phyloP scores from a whole-genome alignment of 2,888 invertebrate species.

The Macaria notata region DNA sequence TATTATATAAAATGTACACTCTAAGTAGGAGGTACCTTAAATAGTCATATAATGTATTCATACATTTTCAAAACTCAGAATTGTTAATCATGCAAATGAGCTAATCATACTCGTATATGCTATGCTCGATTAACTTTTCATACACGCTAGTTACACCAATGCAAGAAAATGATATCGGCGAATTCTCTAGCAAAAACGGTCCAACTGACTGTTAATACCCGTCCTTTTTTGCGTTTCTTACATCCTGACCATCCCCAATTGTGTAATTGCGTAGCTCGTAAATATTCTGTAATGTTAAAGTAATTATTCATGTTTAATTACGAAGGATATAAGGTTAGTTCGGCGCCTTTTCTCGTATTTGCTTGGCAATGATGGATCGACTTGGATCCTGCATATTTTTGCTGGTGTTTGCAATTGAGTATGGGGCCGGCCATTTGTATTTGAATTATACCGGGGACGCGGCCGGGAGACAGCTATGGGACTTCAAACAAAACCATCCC shows the following conservation, averaged over 20 bases:
- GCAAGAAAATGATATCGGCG: too few species aligned
- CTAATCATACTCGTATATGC: too few species aligned
- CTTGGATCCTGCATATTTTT: conserved; percentile 5
- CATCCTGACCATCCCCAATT: not conserved
- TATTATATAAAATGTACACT: too few species aligned
- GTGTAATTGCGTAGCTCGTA: not conserved
- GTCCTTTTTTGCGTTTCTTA: not conserved
- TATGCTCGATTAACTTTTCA: too few species aligned
- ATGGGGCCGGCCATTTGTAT: conserved; percentile 8
- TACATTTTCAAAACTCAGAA: too few species aligned
- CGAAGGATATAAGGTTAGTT: conserved; percentile 16
- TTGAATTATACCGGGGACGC: conserved; percentile 23
- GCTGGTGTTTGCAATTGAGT: conserved; percentile 7
- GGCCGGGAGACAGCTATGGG: conserved; percentile 25
- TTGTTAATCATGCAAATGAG: too few species aligned
- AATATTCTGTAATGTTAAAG: not conserved
- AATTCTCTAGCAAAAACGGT: too few species aligned
- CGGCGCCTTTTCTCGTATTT: conserved; percentile 11
- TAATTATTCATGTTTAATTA: conserved; percentile 7
- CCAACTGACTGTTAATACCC: not conserved
- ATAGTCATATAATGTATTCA: too few species aligned
- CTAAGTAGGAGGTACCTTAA: too few species aligned
- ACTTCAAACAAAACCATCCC: conserved; percentile 26
- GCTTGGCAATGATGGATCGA: conserved; percentile 11
- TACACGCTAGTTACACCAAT: too few species aligned